Percentiles rank a stretch among this genome's conserved stretches.
Conservation (phyloP, 2,888 invertebrate genomes). For the Pristionchus exspectatus region DNA sequence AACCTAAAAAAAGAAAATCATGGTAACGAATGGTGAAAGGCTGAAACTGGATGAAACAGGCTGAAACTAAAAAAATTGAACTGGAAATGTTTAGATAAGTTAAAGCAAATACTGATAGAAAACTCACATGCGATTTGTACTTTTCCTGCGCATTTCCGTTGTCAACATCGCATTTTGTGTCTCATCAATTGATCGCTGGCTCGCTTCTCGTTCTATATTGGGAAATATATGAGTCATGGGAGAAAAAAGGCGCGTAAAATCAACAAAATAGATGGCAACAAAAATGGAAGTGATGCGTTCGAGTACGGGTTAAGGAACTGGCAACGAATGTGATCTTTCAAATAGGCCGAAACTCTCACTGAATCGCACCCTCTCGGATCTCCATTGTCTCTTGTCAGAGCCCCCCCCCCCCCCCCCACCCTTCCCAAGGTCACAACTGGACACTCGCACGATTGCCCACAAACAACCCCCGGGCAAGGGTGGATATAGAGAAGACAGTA, state of each 20-base stretch:
- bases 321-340: not conserved
- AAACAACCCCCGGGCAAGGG: constrained; percentile 43
- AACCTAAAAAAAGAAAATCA: not conserved
- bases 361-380: constrained; percentile 3
- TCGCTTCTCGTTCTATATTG: not conserved
- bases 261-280: not conserved
- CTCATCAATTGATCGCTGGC: constrained; percentile 6
- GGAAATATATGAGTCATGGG: not conserved
- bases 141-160: not conserved
- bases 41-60: not conserved
- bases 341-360: not conserved
- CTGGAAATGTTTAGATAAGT: not conserved
- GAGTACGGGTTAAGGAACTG: constrained; percentile 30
- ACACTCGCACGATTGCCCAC: not conserved
- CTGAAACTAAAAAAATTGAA: not conserved
- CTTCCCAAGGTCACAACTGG: not conserved
- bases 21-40: not conserved
- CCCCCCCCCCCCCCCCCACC: too few relatives aligned
- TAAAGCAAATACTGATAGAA: not conserved
- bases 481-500: not conserved
- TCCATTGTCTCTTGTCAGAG: constrained; percentile 1
- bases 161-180: not conserved
- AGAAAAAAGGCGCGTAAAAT: not conserved
- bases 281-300: not conserved
- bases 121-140: not conserved